Base-by-base conservation (phyloP, 2,888 invertebrate genomes). In the Ommatoiulus sabulosus region DNA sequence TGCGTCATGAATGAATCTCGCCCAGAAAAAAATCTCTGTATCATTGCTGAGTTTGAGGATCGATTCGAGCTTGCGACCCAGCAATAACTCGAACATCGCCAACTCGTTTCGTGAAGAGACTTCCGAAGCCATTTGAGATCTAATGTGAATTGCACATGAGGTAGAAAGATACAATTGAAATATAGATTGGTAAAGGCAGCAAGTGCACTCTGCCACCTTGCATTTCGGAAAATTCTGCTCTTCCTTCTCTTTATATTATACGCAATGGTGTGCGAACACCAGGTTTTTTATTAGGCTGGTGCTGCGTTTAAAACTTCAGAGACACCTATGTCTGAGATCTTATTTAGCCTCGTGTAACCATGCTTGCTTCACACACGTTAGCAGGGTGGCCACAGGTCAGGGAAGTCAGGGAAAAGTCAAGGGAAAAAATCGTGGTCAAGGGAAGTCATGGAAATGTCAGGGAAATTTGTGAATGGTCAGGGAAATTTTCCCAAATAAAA, bases 61-160 rank as follows among this genome's bases (percentile, higher is more conserved):
- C 72, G 72, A 72, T 72, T 72, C 72, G 24, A 72, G 72, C 24
- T 72, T 72, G 72, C 72, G 24, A 72, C 72, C 72, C 72, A 72
- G 72, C 72, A 72, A 72, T 24, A 72, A 72, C 72, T 72, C 72
- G 72, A 72, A 72, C 72, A 72, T 72, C n/a, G 72, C 72, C 72
- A 72, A 72, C 72, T 24, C 72, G 72, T 72, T 72, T 72, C 24
- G 72, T 72, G 72, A 72, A 72, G 20, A 72, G 72, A 72, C 72
- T 72, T 24, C 72, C 24, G 72, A 20, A 72, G 72, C 72, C 72
- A 72, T 72, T 72, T 24, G 7, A 72, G 72, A 72, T 72, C 72
- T 72, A 72, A 72, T 72, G 72, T 72, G 72, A 72, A 72, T 72
- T 72, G 72, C 72, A 24, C 72, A 72, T 72, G 72, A 72, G 72